Base-by-base conservation (phyloP, 2,888 invertebrate genomes). In the Cerceris ruficornis region DNA sequence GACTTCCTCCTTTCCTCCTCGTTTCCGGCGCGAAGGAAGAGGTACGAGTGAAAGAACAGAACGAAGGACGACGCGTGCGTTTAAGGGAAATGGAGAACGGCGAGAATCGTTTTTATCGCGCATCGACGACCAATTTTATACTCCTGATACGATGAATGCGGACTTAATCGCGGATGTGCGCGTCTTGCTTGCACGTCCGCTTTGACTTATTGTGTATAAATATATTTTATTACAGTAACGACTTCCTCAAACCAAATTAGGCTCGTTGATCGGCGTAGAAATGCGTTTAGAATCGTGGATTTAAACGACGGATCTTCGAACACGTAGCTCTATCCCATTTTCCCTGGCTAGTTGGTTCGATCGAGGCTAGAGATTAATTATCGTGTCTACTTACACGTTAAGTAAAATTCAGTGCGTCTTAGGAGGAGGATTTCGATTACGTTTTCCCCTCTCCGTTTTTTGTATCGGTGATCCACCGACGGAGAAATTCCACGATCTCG, bases 221-320 rank as follows among this genome's bases (percentile, higher is more conserved):
- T 89, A 88, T 91, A 91, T 91, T 92, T 91, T 91, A 91, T 88
- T 90, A 91, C 89, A 79, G 87, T 86, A 28, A 86, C 86, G 86
- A 87, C 85, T 86, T 88, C 81, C 13, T 90, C 87, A 83, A 87
- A 82, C 82, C 14, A 70, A 88, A 82, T 28, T 86, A 83, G 77
- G 80, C 79, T 73, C 77, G 68, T 74, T 77, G 73, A 80, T 77
- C 69, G 77, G 28, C 68, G 69, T 69, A 77, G 69, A 65, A 52
- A 41, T 28, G 8, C 14, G 28, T 69, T 64, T 75, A 66, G 69
- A 69, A 74, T 58, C 70, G 41, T 64, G 49, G 50, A 28, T 28
- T 15, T 58, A 61, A 43, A 54, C 50, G 61, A 64, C 41, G 52
- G 9, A 67, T 64, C 55, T 65, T 70, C 65, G 55, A 74, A 61